Conservation (phyloP, 2,888 invertebrate species). For the Drosophila tanythrix region DNA sequence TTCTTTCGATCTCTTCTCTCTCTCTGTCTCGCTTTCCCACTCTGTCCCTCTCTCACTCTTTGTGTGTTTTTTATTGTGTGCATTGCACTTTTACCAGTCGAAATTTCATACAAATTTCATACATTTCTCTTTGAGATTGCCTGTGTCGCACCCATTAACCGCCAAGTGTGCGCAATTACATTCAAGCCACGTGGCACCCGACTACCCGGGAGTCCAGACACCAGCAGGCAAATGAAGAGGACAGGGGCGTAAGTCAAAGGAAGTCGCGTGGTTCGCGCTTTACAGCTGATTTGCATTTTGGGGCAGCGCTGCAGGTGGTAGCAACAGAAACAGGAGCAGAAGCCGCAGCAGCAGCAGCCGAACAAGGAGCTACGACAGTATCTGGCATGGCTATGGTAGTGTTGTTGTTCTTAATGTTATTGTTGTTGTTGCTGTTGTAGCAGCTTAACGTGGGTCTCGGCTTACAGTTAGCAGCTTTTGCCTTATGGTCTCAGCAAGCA, state of each 20-base stretch:
- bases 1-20: background rate
- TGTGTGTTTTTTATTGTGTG: slow-evolving; percentile 43
- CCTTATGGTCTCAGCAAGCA: slow-evolving; percentile 31
- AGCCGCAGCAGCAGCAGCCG: slow-evolving; percentile 4
- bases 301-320: slow-evolving; percentile 70
- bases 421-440: slow-evolving; percentile 23
- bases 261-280: slow-evolving; percentile 56
- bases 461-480: slow-evolving; percentile 59
- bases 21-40: no score
- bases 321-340: slow-evolving; percentile 1
- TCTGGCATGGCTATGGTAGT: slow-evolving; percentile 5
- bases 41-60: background rate
- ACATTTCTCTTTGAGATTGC: slow-evolving; percentile 76
- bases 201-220: slow-evolving; percentile 22
- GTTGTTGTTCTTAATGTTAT: slow-evolving; percentile 12
- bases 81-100: slow-evolving; percentile 72
- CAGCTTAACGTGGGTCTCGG: slow-evolving; percentile 53
- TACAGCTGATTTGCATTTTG: slow-evolving; percentile 79
- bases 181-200: slow-evolving; percentile 42
- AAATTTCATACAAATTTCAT: slow-evolving; percentile 76
- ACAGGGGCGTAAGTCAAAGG: slow-evolving; percentile 24
- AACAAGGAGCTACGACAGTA: slow-evolving; percentile 25
- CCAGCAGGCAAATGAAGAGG: background rate
- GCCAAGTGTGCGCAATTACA: slow-evolving; percentile 77
- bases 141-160: slow-evolving; percentile 79